Conservation (phyloP, 2,113 vertebrate species). For the Verasper variegatus region DNA sequence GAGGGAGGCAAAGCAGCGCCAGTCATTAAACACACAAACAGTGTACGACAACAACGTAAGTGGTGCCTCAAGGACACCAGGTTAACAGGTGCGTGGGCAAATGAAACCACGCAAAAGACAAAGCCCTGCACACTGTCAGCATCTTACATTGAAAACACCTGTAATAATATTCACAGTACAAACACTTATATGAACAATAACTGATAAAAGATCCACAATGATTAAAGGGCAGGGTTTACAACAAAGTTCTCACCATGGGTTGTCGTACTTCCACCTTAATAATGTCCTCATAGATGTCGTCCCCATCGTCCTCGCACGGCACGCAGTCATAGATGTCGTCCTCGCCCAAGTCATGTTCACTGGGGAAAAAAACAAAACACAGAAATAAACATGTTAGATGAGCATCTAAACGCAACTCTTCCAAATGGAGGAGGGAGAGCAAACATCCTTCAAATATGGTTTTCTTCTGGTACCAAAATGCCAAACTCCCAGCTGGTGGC, state of each 20-base stretch:
- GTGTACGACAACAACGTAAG: neutral
- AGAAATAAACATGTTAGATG: neutral
- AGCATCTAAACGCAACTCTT: neutral
- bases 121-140: neutral
- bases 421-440: too few species aligned
- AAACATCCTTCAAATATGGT: too few species aligned
- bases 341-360: conserved; percentile 96
- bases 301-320: conserved; percentile 94
- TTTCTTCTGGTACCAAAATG: too few species aligned
- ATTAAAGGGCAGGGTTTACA: neutral
- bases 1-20: conserved; percentile 79
- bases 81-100: neutral
- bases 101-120: conserved; percentile 14
- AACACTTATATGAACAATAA: too few species aligned
- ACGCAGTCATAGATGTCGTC: conserved; percentile 98
- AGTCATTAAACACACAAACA: conserved; percentile 50
- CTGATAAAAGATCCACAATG: neutral
- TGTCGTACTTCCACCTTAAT: conserved; percentile 98
- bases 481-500: too few species aligned
- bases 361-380: conserved; percentile 54
- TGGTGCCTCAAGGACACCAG: too few species aligned
- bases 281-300: conserved; percentile 99
- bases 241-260: conserved; percentile 91
- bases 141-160: too few species aligned
- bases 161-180: too few species aligned